Conservation (phyloP, 2,113 vertebrate species). For the Labeo catla region DNA sequence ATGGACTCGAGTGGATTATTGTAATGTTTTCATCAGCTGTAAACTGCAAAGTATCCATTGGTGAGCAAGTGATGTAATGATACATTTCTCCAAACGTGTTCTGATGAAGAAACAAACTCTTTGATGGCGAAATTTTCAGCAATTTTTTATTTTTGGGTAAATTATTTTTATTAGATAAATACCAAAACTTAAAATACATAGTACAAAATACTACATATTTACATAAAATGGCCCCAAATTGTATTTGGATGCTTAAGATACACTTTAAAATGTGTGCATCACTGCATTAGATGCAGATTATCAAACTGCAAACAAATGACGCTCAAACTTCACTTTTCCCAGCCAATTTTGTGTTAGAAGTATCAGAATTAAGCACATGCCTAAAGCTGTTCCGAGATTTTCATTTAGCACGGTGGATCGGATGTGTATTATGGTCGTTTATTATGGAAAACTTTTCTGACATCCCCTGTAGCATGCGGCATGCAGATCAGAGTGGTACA, state of each 20-base stretch:
- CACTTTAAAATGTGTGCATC: not conserved
- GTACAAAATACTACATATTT: not conserved
- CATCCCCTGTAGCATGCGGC: not conserved
- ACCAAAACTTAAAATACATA: too few species aligned
- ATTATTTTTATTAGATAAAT: too few species aligned
- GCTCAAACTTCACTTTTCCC: not conserved
- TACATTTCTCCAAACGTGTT: too few species aligned
- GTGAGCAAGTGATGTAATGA: too few species aligned
- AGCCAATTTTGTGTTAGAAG: not conserved
- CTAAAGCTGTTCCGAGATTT: constrained; percentile 18
- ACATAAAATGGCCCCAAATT: not conserved
- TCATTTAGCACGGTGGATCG: constrained; percentile 14
- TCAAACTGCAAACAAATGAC: not conserved
- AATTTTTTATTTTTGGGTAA: too few species aligned
- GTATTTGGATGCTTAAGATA: not conserved
- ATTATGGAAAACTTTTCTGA: not conserved
- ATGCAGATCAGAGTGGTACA: not conserved
- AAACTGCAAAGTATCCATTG: too few species aligned
- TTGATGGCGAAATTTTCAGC: too few species aligned
- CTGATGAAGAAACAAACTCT: too few species aligned
- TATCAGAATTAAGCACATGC: not conserved
- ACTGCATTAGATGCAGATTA: not conserved
- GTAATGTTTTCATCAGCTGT: too few species aligned
- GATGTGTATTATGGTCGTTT: not conserved
- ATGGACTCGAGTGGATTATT: too few species aligned